Conservation (phyloP, 2,113 vertebrate genomes). For the Phocoena sinus region DNA sequence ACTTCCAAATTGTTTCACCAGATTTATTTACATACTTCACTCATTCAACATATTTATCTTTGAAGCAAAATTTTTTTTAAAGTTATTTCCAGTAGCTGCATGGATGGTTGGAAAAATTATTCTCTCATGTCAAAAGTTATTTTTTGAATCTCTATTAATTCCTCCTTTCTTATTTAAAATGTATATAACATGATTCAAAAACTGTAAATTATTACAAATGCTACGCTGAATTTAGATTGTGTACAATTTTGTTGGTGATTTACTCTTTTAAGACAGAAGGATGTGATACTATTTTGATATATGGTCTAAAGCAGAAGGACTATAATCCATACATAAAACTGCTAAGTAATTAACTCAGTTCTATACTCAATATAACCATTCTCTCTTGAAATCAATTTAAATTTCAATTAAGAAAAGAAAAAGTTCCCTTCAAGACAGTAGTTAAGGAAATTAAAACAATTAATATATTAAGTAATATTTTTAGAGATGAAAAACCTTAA, state of each 20-base stretch:
- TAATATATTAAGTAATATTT: background rate
- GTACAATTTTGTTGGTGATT: background rate
- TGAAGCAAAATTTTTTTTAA: background rate
- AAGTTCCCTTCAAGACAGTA: background rate
- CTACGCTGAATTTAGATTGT: background rate
- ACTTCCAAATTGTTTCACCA: background rate
- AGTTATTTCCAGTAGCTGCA: background rate
- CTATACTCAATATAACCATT: background rate
- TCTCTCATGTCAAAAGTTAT: background rate
- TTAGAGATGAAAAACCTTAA: background rate
- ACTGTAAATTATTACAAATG: background rate
- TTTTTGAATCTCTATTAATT: background rate
- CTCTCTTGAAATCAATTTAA: slow-evolving; percentile 12
- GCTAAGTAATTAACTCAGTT: background rate
- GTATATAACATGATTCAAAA: background rate
- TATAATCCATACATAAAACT: background rate
- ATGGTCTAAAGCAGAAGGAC: background rate
- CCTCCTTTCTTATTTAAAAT: background rate
- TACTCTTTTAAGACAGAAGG: background rate
- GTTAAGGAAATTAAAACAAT: background rate
- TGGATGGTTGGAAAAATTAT: background rate
- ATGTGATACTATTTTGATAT: background rate
- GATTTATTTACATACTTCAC: background rate
- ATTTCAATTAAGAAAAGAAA: background rate
- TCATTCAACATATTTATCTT: background rate